Percentiles rank a stretch among this genome's conserved stretches.
Evolutionary conservation across 2,797 vertebrate genomes (phyloP).

Genomic region (Enteromius radiatus): DNA sequence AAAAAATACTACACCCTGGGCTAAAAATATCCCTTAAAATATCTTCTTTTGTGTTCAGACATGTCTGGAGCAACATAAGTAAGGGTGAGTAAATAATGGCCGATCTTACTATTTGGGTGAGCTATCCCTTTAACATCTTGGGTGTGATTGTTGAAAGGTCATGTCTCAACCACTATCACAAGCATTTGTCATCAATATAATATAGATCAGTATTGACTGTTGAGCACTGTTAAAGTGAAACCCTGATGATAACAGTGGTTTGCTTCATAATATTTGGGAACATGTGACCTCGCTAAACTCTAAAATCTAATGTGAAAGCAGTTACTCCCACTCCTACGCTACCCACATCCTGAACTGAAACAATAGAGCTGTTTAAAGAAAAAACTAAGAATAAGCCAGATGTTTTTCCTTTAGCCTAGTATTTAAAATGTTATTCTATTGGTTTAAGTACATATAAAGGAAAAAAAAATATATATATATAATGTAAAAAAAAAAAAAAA

Average conservation of each 20-base stretch:
- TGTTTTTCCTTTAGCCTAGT: background rate
- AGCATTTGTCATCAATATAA: background rate
- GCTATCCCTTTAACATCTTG: background rate
- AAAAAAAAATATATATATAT: too few species aligned
- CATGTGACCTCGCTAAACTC: background rate
- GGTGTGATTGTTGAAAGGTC: background rate
- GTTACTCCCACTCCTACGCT: background rate
- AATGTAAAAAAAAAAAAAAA: too few species aligned
- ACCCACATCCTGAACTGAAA: slow-evolving; percentile 26
- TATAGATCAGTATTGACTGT: background rate
- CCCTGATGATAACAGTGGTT: background rate
- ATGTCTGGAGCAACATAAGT: too few species aligned
- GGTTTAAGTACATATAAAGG: too few species aligned
- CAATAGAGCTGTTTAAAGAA: background rate
- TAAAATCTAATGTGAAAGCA: background rate
- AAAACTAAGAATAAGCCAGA: background rate
- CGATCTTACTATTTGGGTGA: background rate
- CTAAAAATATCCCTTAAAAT: background rate
- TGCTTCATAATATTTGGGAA: background rate
- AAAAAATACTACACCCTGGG: background rate
- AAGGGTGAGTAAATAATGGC: background rate
- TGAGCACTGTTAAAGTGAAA: background rate
- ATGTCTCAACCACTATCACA: background rate
- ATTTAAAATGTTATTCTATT: too few species aligned
- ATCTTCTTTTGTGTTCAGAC: background rate